phyloP scores from a whole-genome alignment of 2,797 vertebrate genomes.

The Silurus aristotelis region DNA sequence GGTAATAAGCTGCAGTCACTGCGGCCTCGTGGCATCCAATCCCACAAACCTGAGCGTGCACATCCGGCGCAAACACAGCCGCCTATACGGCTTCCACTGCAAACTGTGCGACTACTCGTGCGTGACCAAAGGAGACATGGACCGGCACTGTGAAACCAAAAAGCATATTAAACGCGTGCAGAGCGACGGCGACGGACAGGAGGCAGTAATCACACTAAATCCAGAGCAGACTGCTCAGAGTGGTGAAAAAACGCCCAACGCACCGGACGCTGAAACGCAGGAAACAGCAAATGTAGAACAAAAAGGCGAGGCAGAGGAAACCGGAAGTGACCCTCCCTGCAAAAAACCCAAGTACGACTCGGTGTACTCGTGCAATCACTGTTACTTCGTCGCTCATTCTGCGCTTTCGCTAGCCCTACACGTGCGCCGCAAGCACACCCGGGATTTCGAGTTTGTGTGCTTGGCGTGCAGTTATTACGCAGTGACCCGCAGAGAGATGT shows the following conservation, averaged over 20 bases:
- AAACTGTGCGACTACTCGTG: slow-evolving; percentile 95
- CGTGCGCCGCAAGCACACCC: slow-evolving; percentile 88
- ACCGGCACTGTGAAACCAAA: slow-evolving; percentile 95
- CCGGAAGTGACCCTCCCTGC: background rate
- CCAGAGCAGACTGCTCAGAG: slow-evolving; percentile 36
- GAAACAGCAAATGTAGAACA: slow-evolving; percentile 49
- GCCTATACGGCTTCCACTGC: slow-evolving; percentile 93
- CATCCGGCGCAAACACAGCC: slow-evolving; percentile 93
- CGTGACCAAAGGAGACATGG: slow-evolving; percentile 99
- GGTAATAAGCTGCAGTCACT: slow-evolving; percentile 85
- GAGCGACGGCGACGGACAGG: slow-evolving; percentile 57
- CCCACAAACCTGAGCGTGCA: slow-evolving; percentile 94
- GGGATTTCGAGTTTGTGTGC: slow-evolving; percentile 93
- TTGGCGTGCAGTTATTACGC: slow-evolving; percentile 94
- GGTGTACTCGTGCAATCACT: slow-evolving; percentile 79
- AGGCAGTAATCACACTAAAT: slow-evolving; percentile 50
- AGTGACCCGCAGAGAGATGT: slow-evolving; percentile 91
- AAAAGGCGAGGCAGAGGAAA: slow-evolving; percentile 48
- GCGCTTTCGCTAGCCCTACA: slow-evolving; percentile 87
- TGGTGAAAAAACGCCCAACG: background rate
- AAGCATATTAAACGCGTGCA: slow-evolving; percentile 87
- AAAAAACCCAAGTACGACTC: slow-evolving; percentile 66
- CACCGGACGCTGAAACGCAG: slow-evolving; percentile 25
- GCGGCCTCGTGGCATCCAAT: slow-evolving; percentile 92
- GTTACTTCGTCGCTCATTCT: slow-evolving; percentile 87